phyloP scores from a whole-genome alignment of 2,797 vertebrate species.

The Manis crassicaudata region DNA sequence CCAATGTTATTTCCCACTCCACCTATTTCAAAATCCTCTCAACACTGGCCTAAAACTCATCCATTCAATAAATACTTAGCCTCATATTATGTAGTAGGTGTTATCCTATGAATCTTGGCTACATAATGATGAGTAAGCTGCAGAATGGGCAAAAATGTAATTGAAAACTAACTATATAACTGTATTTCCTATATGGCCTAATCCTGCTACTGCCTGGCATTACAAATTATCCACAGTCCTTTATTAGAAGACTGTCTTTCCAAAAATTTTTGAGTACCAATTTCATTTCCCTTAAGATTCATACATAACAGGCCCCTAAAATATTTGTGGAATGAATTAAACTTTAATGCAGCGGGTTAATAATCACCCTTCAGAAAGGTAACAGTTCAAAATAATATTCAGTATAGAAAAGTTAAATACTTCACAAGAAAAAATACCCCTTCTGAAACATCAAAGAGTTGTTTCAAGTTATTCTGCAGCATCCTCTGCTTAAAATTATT shows the following conservation, averaged over 20 bases:
- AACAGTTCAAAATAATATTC: conserved; percentile 11
- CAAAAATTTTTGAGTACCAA: neutral
- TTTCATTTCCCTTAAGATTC: neutral
- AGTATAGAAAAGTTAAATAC: conserved; percentile 19
- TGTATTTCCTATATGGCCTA: neutral
- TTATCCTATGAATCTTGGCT: neutral
- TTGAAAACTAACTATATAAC: neutral
- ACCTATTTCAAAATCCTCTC: conserved; percentile 10
- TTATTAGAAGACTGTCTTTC: neutral
- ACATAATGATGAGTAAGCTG: neutral
- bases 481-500: neutral
- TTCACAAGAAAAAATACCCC: neutral
- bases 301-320: neutral
- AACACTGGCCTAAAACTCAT: neutral
- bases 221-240: neutral
- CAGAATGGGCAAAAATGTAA: neutral
- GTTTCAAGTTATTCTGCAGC: neutral
- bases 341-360: conserved; percentile 10
- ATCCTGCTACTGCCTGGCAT: neutral
- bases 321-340: neutral
- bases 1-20: neutral
- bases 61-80: neutral
- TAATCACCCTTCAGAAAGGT: neutral
- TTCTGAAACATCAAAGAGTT: conserved; percentile 47
- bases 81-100: neutral